Evolutionary conservation across 1,140 invertebrate genomes (phyloP), one percentile per base, ranked within the genome.

Genomic region (Epicauta chinensis): DNA sequence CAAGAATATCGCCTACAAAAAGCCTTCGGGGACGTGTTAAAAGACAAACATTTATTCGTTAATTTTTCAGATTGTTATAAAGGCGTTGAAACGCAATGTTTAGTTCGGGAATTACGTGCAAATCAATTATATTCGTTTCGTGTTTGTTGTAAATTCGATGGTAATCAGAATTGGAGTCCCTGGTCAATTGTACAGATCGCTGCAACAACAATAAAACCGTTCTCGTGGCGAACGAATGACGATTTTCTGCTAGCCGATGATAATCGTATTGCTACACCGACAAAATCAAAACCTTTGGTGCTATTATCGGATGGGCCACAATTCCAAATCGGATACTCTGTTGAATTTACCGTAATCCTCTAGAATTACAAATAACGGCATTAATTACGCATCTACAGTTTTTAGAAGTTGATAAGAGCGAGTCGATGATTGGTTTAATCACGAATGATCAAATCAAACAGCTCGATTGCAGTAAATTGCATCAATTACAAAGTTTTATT

Each of bases 101-200:
- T 65, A 17, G 45, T 59, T 6, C 59, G 61, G 42, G 63, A 64
- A 49, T 41, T 65, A 16, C 39, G 49, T 42, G 43, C 56, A 16
- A 56, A 54, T 38, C 53, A 65, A 49, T 35, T 47, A 16, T 67
- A 67, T 58, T 59, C 62, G 11, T 67, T 64, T 52, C 48, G 63
- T 37, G 61, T 67, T 11, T 58, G 62, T 52, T 65, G 63, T 43
- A 67, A 63, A 44, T 67, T 58, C 38, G 63, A 65, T 40, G 63
- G 63, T n/a, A 42, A 45, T 11, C 43, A 51, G 4, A 48, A 59
- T 3, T 67, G 62, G 61, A 65, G 58, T 42, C 61, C 61, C 7
- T 67, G 63, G 63, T 67, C 65, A 14, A 16, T 65, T 16, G 51
- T 62, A 16, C 52, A 64, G 58, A 53, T 59, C 1, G 49, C 52